phyloP scores from a whole-genome alignment of 2,113 vertebrate species.

The Marcusenius ussheri region DNA sequence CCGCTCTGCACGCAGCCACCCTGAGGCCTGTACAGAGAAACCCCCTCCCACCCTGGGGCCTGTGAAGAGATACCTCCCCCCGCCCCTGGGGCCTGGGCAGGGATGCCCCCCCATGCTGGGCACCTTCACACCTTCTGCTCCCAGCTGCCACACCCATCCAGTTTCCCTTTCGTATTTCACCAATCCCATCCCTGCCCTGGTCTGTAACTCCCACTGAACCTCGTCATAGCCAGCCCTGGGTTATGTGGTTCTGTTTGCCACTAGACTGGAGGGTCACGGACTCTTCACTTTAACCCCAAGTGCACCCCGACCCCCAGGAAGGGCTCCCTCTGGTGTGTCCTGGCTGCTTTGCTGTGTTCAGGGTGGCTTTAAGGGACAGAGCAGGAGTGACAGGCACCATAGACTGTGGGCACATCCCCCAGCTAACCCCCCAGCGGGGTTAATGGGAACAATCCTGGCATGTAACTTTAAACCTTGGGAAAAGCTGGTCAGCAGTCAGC shows the following conservation, averaged over 20 bases:
- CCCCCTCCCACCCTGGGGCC: neutral
- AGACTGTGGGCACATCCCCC: neutral
- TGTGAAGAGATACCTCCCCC: too few species aligned
- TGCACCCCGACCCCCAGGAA: neutral
- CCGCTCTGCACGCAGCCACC: neutral
- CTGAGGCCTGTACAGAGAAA: neutral
- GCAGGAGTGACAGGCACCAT: neutral
- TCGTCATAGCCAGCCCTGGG: neutral
- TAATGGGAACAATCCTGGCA: conserved; percentile 39
- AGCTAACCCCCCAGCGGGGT: neutral
- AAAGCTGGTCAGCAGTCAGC: conserved; percentile 31
- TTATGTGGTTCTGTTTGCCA: neutral
- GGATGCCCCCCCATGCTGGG: neutral
- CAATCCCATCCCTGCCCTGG: neutral
- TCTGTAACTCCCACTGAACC: neutral
- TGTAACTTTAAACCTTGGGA: conserved; percentile 59
- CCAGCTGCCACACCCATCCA: neutral
- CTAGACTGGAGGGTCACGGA: neutral
- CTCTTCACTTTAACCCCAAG: neutral
- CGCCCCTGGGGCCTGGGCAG: neutral
- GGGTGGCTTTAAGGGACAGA: neutral
- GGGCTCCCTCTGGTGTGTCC: neutral
- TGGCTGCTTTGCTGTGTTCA: neutral
- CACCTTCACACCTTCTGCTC: neutral
- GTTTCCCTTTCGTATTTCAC: neutral